Evolutionary conservation across 1,140 invertebrate genomes (phyloP).

Genomic region (Melanaphis sacchari): DNA sequence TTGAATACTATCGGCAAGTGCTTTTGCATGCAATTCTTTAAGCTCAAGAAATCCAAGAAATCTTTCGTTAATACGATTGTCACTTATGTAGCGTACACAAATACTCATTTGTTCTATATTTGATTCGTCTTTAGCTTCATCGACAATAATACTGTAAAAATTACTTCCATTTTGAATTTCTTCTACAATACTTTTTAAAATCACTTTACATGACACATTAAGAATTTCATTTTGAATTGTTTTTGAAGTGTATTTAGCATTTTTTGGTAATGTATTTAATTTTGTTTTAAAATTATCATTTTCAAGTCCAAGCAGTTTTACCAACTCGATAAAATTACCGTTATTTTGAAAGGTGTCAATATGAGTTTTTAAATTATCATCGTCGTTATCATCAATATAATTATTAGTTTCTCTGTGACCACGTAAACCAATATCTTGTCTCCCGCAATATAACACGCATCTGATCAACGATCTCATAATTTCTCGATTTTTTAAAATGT

Average conservation of each 20-base stretch:
- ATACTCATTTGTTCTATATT: slow-evolving; percentile 27
- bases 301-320: slow-evolving; percentile 19
- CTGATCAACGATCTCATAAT: background rate
- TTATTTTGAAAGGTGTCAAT: background rate
- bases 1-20: background rate
- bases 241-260: slow-evolving; percentile 32
- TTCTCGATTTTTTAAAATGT: background rate
- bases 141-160: slow-evolving; percentile 34
- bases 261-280: slow-evolving; percentile 15
- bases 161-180: slow-evolving; percentile 37
- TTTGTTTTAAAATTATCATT: background rate
- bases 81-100: slow-evolving; percentile 23
- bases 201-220: background rate
- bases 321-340: slow-evolving; percentile 7
- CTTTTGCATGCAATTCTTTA: background rate
- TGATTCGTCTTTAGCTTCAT: slow-evolving; percentile 13
- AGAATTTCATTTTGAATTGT: slow-evolving; percentile 38
- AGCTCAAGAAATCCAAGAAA: slow-evolving; percentile 18
- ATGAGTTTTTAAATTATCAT: too few relatives aligned
- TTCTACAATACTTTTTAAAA: slow-evolving; percentile 24
- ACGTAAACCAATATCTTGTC: background rate
- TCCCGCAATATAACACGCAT: slow-evolving; percentile 4
- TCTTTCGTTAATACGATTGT: slow-evolving; percentile 34
- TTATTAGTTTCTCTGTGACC: background rate
- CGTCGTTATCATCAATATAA: background rate